A percentile compares a stretch with the other conserved stretches of the same genome.
These are phyloP conservation scores for Syrphus vitripennis DNA, from an alignment of 2,888 invertebrate species.

Conservation along the genomic window DNA sequence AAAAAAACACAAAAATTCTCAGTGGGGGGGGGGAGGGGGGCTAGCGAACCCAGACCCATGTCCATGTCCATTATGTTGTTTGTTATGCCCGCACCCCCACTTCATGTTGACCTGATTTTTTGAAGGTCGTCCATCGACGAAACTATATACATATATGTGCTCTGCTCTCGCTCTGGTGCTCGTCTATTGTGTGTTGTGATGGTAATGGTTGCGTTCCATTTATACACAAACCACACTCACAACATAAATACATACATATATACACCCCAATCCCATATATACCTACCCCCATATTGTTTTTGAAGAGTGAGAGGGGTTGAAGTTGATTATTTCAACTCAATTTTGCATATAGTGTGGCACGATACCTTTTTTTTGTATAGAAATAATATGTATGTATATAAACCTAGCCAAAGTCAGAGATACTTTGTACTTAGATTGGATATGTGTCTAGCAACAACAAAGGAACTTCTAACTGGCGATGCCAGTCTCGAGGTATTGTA, in stretches of 20 bases:
- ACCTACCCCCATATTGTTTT: background rate
- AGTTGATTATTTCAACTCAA: constrained; percentile 63
- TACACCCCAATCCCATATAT: background rate
- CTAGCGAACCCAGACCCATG: background rate
- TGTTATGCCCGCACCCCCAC: constrained; percentile 13
- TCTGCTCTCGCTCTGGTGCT: constrained; percentile 14
- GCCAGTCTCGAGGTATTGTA: constrained; percentile 54
- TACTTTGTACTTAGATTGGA: constrained; percentile 45
- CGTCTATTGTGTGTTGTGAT: constrained; percentile 50
- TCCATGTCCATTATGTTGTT: constrained; percentile 12
- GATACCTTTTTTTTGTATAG: background rate
- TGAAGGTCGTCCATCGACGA: constrained; percentile 66
- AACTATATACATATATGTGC: constrained; percentile 41
- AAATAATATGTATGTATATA: background rate
- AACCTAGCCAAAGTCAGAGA: constrained; percentile 8
- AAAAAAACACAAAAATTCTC: background rate
- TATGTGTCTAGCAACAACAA: constrained; percentile 66
- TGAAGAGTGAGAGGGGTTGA: constrained; percentile 21
- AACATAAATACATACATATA: background rate
- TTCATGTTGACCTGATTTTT: constrained; percentile 68
- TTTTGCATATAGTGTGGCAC: constrained; percentile 50
- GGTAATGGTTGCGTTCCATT: constrained; percentile 60
- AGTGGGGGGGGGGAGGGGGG: too few relatives aligned
- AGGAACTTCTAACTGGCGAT: constrained; percentile 50
- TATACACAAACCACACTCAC: background rate